Evolutionary conservation across 2,888 invertebrate species (phyloP).

Genomic region (Formica aserva): DNA sequence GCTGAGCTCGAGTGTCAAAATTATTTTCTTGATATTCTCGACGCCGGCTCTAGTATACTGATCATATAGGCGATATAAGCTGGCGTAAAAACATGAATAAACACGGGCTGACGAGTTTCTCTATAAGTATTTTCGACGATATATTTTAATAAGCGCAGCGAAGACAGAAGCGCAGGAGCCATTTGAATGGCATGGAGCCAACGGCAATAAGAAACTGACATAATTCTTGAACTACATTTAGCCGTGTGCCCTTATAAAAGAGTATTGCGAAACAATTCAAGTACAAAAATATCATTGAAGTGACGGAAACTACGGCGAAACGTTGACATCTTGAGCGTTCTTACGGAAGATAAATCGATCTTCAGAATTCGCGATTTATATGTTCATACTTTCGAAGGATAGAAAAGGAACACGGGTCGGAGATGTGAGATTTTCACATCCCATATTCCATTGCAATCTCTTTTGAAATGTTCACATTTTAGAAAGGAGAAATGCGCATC

Average conservation of each 20-base stretch:
- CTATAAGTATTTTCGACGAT: conserved; percentile 25
- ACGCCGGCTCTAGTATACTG: neutral
- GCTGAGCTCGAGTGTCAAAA: conserved; percentile 3
- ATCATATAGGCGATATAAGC: neutral
- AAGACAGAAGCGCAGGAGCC: conserved; percentile 8
- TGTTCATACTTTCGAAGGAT: conserved; percentile 14
- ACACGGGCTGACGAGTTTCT: conserved; percentile 4
- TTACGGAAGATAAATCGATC: neutral
- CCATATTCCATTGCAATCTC: conserved; percentile 21
- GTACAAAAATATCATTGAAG: conserved; percentile 30
- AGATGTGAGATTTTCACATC: conserved; percentile 19
- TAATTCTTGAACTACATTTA: conserved; percentile 42
- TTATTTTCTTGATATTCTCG: conserved; percentile 16
- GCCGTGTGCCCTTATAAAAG: conserved; percentile 28
- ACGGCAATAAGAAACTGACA: conserved; percentile 50
- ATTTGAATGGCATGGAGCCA: conserved; percentile 38
- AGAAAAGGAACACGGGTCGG: neutral
- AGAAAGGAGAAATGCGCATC: conserved; percentile 14
- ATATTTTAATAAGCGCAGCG: conserved; percentile 12
- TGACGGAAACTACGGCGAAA: neutral
- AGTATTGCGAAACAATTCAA: conserved; percentile 31
- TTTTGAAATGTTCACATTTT: conserved; percentile 21
- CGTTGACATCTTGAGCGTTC: neutral
- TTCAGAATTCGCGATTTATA: conserved; percentile 26
- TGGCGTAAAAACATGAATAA: conserved; percentile 20